These are phyloP conservation scores for Cochlearius cochlearius DNA, from an alignment of 2,113 vertebrate species.

Conservation along the genomic window DNA sequence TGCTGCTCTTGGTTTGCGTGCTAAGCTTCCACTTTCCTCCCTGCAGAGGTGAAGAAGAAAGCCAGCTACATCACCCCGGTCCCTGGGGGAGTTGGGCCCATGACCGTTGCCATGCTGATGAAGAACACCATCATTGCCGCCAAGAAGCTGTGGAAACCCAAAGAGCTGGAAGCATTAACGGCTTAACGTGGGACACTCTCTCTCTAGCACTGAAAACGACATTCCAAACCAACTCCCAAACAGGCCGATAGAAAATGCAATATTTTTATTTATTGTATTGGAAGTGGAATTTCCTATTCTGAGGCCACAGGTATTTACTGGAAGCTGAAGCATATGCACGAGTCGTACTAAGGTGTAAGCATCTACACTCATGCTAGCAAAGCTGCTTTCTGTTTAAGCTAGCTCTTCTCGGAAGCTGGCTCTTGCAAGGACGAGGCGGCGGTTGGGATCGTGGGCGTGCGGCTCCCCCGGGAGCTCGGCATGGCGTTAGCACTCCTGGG, in stretches of 20 bases:
- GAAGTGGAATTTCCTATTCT: background rate
- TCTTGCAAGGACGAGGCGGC: background rate
- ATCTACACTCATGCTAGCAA: background rate
- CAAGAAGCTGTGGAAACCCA: conserved; percentile 84
- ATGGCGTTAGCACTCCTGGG: accelerated
- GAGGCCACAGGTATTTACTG: conserved; percentile 38
- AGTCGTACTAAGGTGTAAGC: background rate
- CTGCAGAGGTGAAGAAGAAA: conserved; percentile 87
- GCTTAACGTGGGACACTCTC: conserved; percentile 50
- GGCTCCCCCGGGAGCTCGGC: accelerated
- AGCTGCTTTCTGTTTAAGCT: background rate
- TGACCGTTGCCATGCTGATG: conserved; percentile 99
- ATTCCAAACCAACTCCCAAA: conserved; percentile 12
- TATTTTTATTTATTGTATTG: conserved; percentile 73
- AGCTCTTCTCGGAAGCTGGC: background rate
- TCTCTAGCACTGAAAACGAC: background rate
- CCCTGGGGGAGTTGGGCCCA: conserved; percentile 94
- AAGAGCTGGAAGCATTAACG: conserved; percentile 77
- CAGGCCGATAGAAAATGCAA: conserved; percentile 73
- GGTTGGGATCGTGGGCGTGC: accelerated
- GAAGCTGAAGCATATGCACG: background rate
- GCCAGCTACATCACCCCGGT: conserved; percentile 95
- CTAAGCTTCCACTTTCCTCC: background rate
- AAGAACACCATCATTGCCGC: conserved; percentile 97
- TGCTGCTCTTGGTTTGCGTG: accelerated